phyloP scores from a whole-genome alignment of 2,113 vertebrate genomes.

The Hippocampus comes region DNA sequence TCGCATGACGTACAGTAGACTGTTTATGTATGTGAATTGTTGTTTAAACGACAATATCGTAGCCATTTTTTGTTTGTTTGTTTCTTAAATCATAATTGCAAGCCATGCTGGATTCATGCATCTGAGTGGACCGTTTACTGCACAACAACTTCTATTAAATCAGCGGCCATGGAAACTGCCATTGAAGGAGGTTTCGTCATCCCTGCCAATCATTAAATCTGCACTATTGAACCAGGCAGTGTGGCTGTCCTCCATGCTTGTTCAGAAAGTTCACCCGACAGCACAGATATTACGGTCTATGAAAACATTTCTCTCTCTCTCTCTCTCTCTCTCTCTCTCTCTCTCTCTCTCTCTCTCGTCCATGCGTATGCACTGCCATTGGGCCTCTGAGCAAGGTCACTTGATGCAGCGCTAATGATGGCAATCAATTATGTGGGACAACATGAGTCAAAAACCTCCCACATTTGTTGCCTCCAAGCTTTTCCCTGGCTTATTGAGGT shows the following conservation, averaged over 20 bases:
- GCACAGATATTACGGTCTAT: slow-evolving; percentile 10
- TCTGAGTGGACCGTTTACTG: slow-evolving; percentile 13
- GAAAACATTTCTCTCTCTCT: slow-evolving; percentile 6
- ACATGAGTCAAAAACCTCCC: slow-evolving; percentile 45
- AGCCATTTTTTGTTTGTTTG: background rate
- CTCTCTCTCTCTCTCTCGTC: background rate
- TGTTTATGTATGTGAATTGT: background rate
- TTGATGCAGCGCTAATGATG: slow-evolving; percentile 40
- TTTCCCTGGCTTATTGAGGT: slow-evolving; percentile 17
- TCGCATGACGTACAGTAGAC: background rate
- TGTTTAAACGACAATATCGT: background rate
- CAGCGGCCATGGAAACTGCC: slow-evolving; percentile 23
- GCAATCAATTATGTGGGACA: slow-evolving; percentile 54
- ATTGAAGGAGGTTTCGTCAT: slow-evolving; percentile 20
- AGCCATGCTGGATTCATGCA: slow-evolving; percentile 1
- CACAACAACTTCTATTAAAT: slow-evolving; percentile 29
- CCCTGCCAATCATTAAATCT: slow-evolving; percentile 38
- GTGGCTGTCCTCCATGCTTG: slow-evolving; percentile 18
- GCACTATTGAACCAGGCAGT: slow-evolving; percentile 36
- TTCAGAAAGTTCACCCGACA: background rate
- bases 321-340: slow-evolving; percentile 4
- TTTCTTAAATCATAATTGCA: slow-evolving; percentile 12
- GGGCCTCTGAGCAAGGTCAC: slow-evolving; percentile 49
- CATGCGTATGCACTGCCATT: slow-evolving; percentile 3
- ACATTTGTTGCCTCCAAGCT: slow-evolving; percentile 32